phyloP scores from a whole-genome alignment of 2,113 vertebrate genomes.

The Cygnus atratus region DNA sequence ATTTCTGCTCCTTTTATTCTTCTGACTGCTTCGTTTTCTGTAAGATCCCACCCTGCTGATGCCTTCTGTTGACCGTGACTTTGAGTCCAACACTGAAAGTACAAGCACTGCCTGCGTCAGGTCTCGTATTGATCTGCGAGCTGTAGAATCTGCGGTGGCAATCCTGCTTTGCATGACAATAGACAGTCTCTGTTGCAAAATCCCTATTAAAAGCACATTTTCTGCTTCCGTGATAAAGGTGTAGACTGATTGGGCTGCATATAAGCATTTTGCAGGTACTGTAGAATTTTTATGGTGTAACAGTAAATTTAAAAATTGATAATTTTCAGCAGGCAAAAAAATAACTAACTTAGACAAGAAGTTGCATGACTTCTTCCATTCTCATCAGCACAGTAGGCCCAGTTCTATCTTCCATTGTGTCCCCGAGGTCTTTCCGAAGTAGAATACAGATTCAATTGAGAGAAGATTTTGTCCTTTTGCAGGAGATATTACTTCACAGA shows the following conservation, averaged over 20 bases:
- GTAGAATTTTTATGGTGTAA: neutral
- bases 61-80: neutral
- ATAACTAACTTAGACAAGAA: neutral
- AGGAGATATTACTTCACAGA: neutral
- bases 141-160: neutral
- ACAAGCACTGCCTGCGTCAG: neutral
- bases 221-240: neutral
- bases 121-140: neutral
- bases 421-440: neutral
- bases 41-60: neutral
- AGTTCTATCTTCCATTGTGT: neutral
- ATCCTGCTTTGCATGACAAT: neutral
- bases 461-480: neutral
- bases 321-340: neutral
- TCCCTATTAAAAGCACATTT: neutral
- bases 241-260: neutral
- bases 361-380: neutral
- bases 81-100: neutral
- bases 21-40: neutral
- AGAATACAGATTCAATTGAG: neutral
- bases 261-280: neutral
- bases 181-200: neutral
- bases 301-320: neutral
- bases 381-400: neutral
- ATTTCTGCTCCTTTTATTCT: neutral